phyloP scores from a whole-genome alignment of 2,888 invertebrate species.

The Cynaeus angustus region DNA sequence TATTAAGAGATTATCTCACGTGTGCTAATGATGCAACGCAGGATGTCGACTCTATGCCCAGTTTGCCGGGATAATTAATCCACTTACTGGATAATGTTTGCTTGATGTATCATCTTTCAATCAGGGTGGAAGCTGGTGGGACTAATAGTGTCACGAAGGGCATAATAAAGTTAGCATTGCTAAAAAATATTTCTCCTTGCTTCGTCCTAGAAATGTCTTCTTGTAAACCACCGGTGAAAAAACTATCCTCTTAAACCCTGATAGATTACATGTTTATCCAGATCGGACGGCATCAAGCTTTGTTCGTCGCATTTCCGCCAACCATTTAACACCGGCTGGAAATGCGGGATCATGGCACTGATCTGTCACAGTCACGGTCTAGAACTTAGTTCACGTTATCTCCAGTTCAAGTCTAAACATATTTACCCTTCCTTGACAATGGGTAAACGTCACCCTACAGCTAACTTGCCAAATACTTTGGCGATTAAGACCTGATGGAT shows the following conservation, averaged over 20 bases:
- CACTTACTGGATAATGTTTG: constrained; percentile 27
- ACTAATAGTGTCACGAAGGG: no score
- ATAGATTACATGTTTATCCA: constrained; percentile 44
- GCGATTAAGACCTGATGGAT: constrained; percentile 58
- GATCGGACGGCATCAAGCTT: constrained; percentile 43
- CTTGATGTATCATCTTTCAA: constrained; percentile 27
- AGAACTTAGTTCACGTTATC: constrained; percentile 36
- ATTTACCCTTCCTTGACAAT: constrained; percentile 47
- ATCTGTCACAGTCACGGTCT: constrained; percentile 43
- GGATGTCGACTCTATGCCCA: constrained; percentile 16
- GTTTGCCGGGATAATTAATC: constrained; percentile 37
- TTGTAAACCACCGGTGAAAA: constrained; percentile 13
- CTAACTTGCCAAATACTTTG: constrained; percentile 45
- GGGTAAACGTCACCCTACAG: constrained; percentile 32
- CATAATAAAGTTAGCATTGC: no score
- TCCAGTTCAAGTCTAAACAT: constrained; percentile 44
- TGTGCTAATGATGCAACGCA: constrained; percentile 52
- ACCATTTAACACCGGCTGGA: constrained; percentile 44
- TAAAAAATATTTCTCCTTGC: no score
- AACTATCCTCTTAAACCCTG: constrained; percentile 38
- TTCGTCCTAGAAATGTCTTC: no score
- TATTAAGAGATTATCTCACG: constrained; percentile 52
- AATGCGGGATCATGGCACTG: constrained; percentile 44
- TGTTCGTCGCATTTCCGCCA: constrained; percentile 46
- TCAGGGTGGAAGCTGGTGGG: not conserved